Evolutionary conservation across 2,797 vertebrate species (phyloP), one percentile per base, ranked within the genome.

Genomic region (Gymnodraco acuticeps): DNA sequence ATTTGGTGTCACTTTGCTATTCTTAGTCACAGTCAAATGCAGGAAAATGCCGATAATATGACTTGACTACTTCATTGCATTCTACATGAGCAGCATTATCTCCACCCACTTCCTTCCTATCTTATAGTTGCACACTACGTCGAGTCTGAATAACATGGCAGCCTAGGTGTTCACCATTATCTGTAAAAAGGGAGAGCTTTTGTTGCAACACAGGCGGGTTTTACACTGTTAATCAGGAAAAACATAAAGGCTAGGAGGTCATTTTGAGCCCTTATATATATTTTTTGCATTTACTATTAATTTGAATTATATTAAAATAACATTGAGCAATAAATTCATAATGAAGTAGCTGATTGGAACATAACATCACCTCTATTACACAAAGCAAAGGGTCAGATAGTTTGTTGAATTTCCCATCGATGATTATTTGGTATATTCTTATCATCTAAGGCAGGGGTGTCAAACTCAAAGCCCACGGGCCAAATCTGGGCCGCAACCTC

Each of bases 1-100:
- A 77, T 66, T 66, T 27, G n/a, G 33, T 53, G 42, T 71, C 43
- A 67, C 17, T 67, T 50, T 61, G 9, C 61, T 70, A 16, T 42
- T 70, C 59, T 72, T 38, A 65, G 64, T 77, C 55, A 52, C 5
- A 17, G 42, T 58, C 19, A 64, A 47, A 33, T 70, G 16, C 38
- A 50, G 27, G 12, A 6, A n/a, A 78, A n/a, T 50, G 1, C 2
- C 9, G 59, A 3, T 27, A 3, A 50, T 45, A 17, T 54, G 38
- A 17, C 31, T 54, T 60, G 10, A 38, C 23, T 14, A 33, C 51
- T 23, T 9, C n/a, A 60, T 16, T 54, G 52, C 67, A 55, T 55
- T 60, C 15, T 53, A 51, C 60, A 41, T 62, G n/a, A 42, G 47
- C 38, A 38, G 55, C 16, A 13, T 72, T 75, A 72, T 13, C 52